phyloP scores from a whole-genome alignment of 2,888 invertebrate genomes.

The Muschampia plurimacula region DNA sequence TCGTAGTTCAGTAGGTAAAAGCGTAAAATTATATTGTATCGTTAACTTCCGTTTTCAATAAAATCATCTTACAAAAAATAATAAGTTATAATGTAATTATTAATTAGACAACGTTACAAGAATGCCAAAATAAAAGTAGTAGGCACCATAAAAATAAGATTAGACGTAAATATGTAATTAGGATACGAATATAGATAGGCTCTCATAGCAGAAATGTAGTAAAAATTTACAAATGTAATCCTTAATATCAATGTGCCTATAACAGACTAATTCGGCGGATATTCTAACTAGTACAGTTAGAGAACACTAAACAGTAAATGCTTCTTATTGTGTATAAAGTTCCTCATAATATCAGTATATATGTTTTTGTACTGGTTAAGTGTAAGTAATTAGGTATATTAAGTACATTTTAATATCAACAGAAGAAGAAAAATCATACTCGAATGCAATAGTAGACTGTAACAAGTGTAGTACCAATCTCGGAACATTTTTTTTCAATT shows the following conservation, averaged over 20 bases:
- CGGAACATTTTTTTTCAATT: constrained; percentile 1
- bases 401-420: no score
- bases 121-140: not conserved
- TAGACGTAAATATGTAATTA: not conserved
- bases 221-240: constrained; percentile 45
- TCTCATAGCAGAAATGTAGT: constrained; percentile 28
- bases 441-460: not conserved
- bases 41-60: not conserved
- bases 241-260: constrained; percentile 56
- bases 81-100: not conserved
- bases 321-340: constrained; percentile 26
- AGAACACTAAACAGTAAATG: constrained; percentile 77
- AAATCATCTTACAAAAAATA: not conserved
- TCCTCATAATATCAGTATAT: constrained; percentile 35
- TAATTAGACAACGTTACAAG: not conserved
- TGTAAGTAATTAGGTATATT: not conserved
- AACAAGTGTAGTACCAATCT: constrained; percentile 24
- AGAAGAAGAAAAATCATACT: not conserved
- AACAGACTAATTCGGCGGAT: constrained; percentile 82
- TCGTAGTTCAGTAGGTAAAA: not conserved
- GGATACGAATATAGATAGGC: constrained; percentile 1
- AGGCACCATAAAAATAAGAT: constrained; percentile 6
- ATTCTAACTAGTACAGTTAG: constrained; percentile 63
- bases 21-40: not conserved
- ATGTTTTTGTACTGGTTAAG: constrained; percentile 23